A percentile compares a stretch with the other conserved stretches of the same genome.
Conservation (phyloP, 1,140 invertebrate genomes). For the Lutraria rhynchaena region DNA sequence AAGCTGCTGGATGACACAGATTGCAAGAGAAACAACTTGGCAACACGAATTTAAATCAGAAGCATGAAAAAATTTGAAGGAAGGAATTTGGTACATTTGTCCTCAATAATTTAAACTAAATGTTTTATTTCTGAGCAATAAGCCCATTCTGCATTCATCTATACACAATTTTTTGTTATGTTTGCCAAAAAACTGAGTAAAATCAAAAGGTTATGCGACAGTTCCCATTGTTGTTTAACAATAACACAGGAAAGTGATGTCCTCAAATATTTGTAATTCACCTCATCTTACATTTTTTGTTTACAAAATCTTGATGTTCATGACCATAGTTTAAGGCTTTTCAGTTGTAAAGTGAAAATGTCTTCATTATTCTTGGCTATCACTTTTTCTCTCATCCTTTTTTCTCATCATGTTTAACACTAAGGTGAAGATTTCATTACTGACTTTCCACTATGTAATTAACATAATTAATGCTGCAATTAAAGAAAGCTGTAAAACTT, state of each 20-base stretch:
- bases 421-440: slow-evolving; percentile 34
- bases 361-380: slow-evolving; percentile 3
- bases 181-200: too few species aligned
- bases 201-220: too few species aligned
- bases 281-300: neutral
- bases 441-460: slow-evolving; percentile 19
- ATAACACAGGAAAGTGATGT: slow-evolving; percentile 4
- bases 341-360: slow-evolving; percentile 11
- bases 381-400: slow-evolving; percentile 23
- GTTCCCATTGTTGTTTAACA: neutral
- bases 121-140: too few species aligned
- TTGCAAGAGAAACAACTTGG: slow-evolving; percentile 8
- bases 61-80: neutral
- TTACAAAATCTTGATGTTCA: slow-evolving; percentile 8
- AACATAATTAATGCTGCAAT: slow-evolving; percentile 37
- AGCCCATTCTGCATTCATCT: too few species aligned
- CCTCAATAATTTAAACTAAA: too few species aligned
- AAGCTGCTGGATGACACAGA: slow-evolving; percentile 37
- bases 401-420: slow-evolving; percentile 18
- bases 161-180: too few species aligned
- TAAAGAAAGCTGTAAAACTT: slow-evolving; percentile 30
- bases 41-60: slow-evolving; percentile 3
- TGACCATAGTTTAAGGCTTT: slow-evolving; percentile 14
- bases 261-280: slow-evolving; percentile 19
- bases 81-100: too few species aligned